A percentile compares a stretch with the other conserved stretches of the same genome.
Conservation (phyloP, 2,888 invertebrate species). For the Catocala nupta region DNA sequence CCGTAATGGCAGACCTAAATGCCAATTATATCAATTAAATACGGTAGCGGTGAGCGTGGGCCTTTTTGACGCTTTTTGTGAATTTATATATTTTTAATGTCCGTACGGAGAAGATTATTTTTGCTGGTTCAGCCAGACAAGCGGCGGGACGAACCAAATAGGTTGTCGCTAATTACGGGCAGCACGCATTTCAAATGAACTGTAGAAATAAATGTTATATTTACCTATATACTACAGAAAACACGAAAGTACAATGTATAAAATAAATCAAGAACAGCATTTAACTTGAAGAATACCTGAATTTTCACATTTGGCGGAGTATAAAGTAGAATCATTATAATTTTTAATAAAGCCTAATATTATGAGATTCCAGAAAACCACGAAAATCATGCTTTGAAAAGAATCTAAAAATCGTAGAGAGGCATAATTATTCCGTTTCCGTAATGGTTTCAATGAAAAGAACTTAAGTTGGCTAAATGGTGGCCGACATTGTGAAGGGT, state of each 20-base stretch:
- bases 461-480: conserved; percentile 57
- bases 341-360: too few species aligned
- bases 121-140: conserved; percentile 19
- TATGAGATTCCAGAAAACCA: conserved; percentile 1
- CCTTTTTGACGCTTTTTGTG: conserved; percentile 55
- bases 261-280: too few species aligned
- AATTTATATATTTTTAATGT: conserved; percentile 40
- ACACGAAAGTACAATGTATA: conserved; percentile 3
- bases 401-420: conserved; percentile 29
- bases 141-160: conserved; percentile 16
- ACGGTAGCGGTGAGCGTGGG: conserved; percentile 62
- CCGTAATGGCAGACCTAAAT: conserved; percentile 79
- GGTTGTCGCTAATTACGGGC: conserved; percentile 2
- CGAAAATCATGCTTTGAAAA: conserved; percentile 8
- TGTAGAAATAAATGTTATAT: neutral
- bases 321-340: too few species aligned
- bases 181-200: conserved; percentile 9
- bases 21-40: conserved; percentile 85
- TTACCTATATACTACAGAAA: neutral
- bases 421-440: conserved; percentile 56
- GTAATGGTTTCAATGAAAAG: conserved; percentile 57
- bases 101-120: conserved; percentile 36
- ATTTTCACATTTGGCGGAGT: too few species aligned
- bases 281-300: too few species aligned
- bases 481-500: conserved; percentile 61